These are phyloP conservation scores for Diachasmimorpha longicaudata DNA, from an alignment of 1,140 invertebrate genomes.

Conservation along the genomic window DNA sequence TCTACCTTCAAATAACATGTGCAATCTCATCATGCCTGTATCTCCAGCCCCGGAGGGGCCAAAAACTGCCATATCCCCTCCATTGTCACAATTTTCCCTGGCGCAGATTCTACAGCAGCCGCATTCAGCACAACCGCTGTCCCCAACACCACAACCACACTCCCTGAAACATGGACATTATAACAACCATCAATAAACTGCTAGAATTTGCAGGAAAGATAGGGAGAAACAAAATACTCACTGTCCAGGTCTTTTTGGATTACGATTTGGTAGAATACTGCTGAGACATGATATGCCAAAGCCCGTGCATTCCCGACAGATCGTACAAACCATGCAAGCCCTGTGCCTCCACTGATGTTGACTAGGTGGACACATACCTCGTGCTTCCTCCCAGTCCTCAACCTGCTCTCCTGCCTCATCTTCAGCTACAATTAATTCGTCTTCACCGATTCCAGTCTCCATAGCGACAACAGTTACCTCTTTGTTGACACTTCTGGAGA, in stretches of 20 bases:
- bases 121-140: constrained; percentile 91
- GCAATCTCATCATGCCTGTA: constrained; percentile 64
- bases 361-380: constrained; percentile 71
- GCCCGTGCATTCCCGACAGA: constrained; percentile 93
- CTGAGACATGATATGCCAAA: constrained; percentile 87
- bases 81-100: constrained; percentile 70
- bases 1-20: constrained; percentile 62
- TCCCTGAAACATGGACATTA: constrained; percentile 65
- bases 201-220: not conserved
- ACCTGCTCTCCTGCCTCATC: constrained; percentile 51
- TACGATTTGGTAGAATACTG: constrained; percentile 76
- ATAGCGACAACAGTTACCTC: constrained; percentile 67
- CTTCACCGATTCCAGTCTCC: constrained; percentile 70
- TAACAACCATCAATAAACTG: constrained; percentile 11
- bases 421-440: constrained; percentile 63
- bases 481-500: constrained; percentile 59
- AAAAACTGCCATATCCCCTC: constrained; percentile 53
- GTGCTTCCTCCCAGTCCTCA: constrained; percentile 69
- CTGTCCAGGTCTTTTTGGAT: constrained; percentile 75
- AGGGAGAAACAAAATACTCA: constrained; percentile 64
- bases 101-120: constrained; percentile 90
- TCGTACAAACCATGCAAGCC: constrained; percentile 87
- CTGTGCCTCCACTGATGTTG: constrained; percentile 82
- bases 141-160: constrained; percentile 95
- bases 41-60: constrained; percentile 62